Evolutionary conservation across 1,140 invertebrate genomes (phyloP).

Genomic region (Anoplophora glabripennis): DNA sequence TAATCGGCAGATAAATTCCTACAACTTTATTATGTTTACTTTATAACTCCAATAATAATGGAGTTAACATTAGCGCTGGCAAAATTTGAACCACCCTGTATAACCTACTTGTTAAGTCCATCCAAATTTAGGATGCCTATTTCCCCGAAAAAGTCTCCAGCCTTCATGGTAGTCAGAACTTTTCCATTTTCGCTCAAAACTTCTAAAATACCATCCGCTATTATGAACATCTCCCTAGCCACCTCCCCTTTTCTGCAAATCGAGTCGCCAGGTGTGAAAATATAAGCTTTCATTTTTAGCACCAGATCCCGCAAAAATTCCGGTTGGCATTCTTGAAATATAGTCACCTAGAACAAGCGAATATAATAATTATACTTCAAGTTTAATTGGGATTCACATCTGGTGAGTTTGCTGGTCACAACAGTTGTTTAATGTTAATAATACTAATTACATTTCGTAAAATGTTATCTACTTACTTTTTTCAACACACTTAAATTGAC

Average conservation of each 20-base stretch:
- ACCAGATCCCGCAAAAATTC: constrained; percentile 96
- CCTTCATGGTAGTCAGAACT: constrained; percentile 93
- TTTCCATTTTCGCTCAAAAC: constrained; percentile 91
- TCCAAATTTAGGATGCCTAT: constrained; percentile 96
- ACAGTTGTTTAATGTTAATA: background rate
- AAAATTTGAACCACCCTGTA: background rate
- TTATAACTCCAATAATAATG: no score
- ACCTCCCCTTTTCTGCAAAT: constrained; percentile 85
- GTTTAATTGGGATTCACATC: background rate
- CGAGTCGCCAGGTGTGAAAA: constrained; percentile 94
- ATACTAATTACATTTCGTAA: background rate
- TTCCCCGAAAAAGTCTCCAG: constrained; percentile 97
- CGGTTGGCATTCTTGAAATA: constrained; percentile 94
- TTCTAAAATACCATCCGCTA: constrained; percentile 94
- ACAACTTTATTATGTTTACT: no score
- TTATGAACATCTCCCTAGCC: constrained; percentile 97
- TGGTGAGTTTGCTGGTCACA: background rate
- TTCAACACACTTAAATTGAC: constrained; percentile 93
- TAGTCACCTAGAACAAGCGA: constrained; percentile 61
- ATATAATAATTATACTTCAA: no score
- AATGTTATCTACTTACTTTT: constrained; percentile 73
- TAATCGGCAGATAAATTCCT: no score
- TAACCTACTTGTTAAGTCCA: constrained; percentile 87
- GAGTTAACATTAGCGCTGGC: no score
- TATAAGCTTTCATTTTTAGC: constrained; percentile 96